These are phyloP conservation scores for Actinia equina DNA, from an alignment of 64 coral and sea anemone species.

Conservation along the genomic window DNA sequence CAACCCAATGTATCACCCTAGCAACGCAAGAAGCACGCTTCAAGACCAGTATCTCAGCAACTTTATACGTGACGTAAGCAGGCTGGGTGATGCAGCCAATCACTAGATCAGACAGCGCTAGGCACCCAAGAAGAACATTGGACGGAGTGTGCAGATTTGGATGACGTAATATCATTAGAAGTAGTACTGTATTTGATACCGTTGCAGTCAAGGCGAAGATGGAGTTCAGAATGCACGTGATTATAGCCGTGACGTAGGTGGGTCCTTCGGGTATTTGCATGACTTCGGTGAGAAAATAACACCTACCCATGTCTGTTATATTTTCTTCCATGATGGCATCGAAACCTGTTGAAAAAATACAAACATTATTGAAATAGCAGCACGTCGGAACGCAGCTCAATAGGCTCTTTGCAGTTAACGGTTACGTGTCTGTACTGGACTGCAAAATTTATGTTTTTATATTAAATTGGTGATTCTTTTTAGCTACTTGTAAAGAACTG, in stretches of 20 bases:
- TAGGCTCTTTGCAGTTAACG: no score
- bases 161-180: conserved; percentile 19
- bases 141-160: conserved; percentile 22
- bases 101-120: conserved; percentile 37
- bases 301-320: conserved; percentile 1
- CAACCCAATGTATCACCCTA: conserved; percentile 51
- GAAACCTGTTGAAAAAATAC: not conserved
- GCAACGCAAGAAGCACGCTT: conserved; percentile 19
- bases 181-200: conserved; percentile 10
- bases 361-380: not conserved
- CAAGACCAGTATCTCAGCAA: conserved; percentile 19
- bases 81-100: conserved; percentile 45
- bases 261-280: not conserved
- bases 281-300: conserved; percentile 32
- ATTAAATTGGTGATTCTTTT: no score
- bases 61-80: conserved; percentile 35
- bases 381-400: no score
- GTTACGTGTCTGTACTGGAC: no score
- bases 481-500: no score
- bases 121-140: conserved; percentile 39
- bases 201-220: conserved; percentile 14
- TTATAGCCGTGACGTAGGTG: conserved; percentile 15
- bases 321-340: conserved; percentile 13
- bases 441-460: no score
- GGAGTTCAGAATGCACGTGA: conserved; percentile 34